Evolutionary conservation across 2,888 invertebrate genomes (phyloP).

Genomic region (Rotaria macrura): DNA sequence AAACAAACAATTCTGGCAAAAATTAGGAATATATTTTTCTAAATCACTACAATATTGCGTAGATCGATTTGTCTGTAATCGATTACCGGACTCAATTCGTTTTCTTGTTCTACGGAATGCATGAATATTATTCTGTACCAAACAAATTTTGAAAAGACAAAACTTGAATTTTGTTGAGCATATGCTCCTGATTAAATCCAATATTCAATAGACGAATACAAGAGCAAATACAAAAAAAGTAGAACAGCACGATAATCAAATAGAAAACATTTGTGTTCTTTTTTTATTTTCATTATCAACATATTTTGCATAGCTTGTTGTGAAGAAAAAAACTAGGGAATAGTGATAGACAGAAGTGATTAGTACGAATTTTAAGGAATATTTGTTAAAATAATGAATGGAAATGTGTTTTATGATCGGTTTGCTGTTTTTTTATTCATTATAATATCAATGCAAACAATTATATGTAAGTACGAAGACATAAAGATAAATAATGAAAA

Average conservation of each 20-base stretch:
- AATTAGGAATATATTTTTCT: background rate
- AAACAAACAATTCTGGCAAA: background rate
- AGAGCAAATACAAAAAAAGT: no score
- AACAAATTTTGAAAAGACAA: no score
- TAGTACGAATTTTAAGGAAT: background rate
- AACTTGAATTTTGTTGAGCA: background rate
- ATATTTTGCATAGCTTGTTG: background rate
- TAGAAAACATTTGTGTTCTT: background rate
- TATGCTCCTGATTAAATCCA: background rate
- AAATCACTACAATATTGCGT: no score
- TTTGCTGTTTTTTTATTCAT: background rate
- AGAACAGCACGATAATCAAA: background rate
- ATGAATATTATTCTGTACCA: background rate
- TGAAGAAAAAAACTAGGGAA: background rate
- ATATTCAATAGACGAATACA: background rate
- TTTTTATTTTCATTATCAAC: background rate
- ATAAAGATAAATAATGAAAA: no score
- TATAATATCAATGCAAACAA: background rate
- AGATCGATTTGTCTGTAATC: background rate
- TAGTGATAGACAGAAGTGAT: background rate
- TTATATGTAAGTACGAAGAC: background rate
- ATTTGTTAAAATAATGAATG: background rate
- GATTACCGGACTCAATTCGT: background rate
- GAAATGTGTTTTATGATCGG: background rate
- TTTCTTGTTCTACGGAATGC: background rate